Evolutionary conservation across 2,797 vertebrate genomes (phyloP), one percentile per base, ranked within the genome.

Genomic region (Pangasius macronema): DNA sequence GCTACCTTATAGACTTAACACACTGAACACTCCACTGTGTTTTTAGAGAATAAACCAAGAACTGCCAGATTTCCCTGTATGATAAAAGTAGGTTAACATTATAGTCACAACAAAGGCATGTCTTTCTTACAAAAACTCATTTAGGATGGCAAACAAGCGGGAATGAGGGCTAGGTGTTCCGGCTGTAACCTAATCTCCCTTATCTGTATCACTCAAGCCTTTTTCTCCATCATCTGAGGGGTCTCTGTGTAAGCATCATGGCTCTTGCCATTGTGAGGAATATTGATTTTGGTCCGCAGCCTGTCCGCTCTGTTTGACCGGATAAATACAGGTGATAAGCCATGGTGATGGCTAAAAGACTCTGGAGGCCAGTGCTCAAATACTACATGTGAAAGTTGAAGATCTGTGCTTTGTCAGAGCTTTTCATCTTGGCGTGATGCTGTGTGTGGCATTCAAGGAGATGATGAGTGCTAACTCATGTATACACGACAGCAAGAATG

Each of bases 61-160:
- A 87, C 49, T 61, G 88, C 86, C 90, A 90, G 93, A 94, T 94
- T 92, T 89, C 88, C 87, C 85, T 87, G 0, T 46, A 77, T 88
- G 93, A 93, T 94, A 93, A 91, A 88, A 89, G 91, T 90, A 65
- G 36, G 86, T 92, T 92, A 92, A 90, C 92, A 91, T 93, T 89
- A 86, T 92, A 93, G 94, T 90, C 94, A 95, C 93, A 95, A 96
- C 95, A 95, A 86, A 87, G 81, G 70, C 89, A 84, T 89, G 55
- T 91, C 93, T 93, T 91, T 91, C 90, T 86, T 85, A 49, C 83
- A 89, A 86, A 84, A 87, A 88, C 85, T 73, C 73, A 83, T 85
- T 68, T 59, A 86, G 85, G 73, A 84, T 88, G 55, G 68, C 88
- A 90, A 89, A 90, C 89, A 89, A 49, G 59, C 68, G 42, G 73